Percentiles rank a stretch among this genome's conserved stretches.
phyloP scores from a whole-genome alignment of 2,113 vertebrate species.

The Chlamydotis undulata region DNA sequence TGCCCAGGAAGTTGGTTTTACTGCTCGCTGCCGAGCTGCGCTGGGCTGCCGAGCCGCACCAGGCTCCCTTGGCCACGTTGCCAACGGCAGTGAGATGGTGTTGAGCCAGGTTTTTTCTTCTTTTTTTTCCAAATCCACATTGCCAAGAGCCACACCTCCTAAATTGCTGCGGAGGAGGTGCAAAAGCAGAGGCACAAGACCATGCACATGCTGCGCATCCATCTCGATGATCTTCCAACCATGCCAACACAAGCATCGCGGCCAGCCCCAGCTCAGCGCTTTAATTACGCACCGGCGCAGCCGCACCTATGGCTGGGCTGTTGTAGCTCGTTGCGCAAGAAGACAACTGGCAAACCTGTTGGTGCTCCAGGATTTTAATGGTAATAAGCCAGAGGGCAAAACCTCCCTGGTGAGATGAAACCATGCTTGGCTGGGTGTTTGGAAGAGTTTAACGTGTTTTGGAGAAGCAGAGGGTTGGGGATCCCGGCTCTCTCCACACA shows the following conservation, averaged over 20 bases:
- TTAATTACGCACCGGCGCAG: neutral
- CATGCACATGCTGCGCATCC: constrained; percentile 25
- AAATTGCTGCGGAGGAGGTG: constrained; percentile 58
- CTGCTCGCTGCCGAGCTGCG: accelerated
- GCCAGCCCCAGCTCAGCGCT: constrained; percentile 1
- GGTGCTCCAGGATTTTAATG: constrained; percentile 33
- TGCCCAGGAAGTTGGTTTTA: constrained; percentile 6
- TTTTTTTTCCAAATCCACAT: neutral
- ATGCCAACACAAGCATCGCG: constrained; percentile 6
- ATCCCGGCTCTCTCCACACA: accelerated
- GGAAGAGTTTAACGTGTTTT: neutral
- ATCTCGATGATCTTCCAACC: neutral
- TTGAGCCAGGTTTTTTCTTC: neutral
- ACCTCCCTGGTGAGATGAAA: neutral
- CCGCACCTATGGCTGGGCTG: constrained; percentile 1
- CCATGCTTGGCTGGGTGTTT: neutral
- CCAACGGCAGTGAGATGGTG: neutral
- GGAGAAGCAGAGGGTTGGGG: neutral
- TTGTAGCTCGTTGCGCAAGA: constrained; percentile 20
- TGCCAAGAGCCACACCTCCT: constrained; percentile 31
- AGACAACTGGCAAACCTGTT: constrained; percentile 39
- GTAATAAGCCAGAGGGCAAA: constrained; percentile 29
- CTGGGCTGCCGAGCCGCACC: neutral
- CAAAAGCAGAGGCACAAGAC: constrained; percentile 48
- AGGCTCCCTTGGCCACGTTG: neutral